phyloP scores from a whole-genome alignment of 2,797 vertebrate genomes.

The Dryobates pubescens region DNA sequence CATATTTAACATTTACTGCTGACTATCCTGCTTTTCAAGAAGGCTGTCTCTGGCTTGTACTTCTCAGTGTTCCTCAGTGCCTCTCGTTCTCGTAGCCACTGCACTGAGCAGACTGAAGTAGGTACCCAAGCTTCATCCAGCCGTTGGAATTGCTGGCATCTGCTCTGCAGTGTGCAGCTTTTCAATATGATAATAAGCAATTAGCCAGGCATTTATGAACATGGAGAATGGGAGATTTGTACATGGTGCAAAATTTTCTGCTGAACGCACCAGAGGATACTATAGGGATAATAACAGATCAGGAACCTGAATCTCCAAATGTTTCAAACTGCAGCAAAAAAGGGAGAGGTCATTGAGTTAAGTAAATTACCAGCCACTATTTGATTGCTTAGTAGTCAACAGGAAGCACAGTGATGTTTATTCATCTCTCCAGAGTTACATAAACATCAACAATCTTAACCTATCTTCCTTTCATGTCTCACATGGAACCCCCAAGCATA shows the following conservation, averaged over 20 bases:
- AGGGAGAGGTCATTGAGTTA: neutral
- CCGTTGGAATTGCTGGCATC: neutral
- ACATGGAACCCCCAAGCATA: neutral
- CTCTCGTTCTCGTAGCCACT: neutral
- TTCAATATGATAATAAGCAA: slow-evolving; percentile 34
- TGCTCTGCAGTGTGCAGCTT: slow-evolving; percentile 23
- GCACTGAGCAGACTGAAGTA: neutral
- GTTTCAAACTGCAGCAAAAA: neutral
- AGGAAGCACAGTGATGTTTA: neutral
- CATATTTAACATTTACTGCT: neutral
- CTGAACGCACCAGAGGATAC: neutral
- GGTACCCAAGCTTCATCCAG: neutral
- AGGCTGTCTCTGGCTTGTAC: neutral
- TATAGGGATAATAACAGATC: neutral
- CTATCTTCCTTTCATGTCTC: neutral
- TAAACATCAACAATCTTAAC: neutral
- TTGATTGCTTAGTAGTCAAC: neutral
- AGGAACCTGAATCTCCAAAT: neutral
- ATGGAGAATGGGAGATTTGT: neutral
- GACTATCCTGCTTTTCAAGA: neutral
- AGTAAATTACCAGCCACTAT: neutral
- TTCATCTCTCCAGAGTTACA: neutral
- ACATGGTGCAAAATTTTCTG: slow-evolving; percentile 30
- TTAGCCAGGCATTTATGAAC: slow-evolving; percentile 45
- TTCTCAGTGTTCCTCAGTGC: neutral